Evolutionary conservation across 2,113 vertebrate species (phyloP).

Genomic region (Aspidoscelis tigris): DNA sequence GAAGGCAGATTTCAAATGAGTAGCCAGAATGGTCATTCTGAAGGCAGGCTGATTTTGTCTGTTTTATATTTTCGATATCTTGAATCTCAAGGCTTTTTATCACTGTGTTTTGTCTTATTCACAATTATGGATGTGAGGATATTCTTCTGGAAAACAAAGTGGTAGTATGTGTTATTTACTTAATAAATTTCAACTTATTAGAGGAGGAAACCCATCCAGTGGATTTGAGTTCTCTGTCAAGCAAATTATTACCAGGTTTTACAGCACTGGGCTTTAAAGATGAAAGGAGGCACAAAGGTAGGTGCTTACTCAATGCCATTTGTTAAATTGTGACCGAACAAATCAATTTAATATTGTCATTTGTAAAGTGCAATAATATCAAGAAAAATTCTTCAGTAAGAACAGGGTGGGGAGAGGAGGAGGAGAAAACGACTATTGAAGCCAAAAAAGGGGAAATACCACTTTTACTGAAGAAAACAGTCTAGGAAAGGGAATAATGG

Average conservation of each 20-base stretch:
- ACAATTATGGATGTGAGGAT: neutral
- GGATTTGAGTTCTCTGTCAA: constrained; percentile 93
- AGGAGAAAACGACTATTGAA: too few species aligned
- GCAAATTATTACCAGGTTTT: constrained; percentile 92
- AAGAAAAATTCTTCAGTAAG: neutral
- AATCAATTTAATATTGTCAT: neutral
- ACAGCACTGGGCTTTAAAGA: constrained; percentile 96
- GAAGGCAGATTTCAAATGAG: neutral
- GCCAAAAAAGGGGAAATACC: too few species aligned
- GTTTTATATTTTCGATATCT: neutral
- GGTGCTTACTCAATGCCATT: constrained; percentile 2
- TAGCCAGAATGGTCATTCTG: too few species aligned
- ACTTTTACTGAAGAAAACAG: too few species aligned
- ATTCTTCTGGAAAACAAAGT: neutral
- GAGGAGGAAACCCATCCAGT: constrained; percentile 94
- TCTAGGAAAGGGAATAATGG: too few species aligned
- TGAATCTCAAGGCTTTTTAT: neutral
- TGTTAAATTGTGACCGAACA: neutral
- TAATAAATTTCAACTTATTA: constrained; percentile 60
- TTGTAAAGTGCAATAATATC: neutral
- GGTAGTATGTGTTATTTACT: neutral
- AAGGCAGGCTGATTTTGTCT: too few species aligned
- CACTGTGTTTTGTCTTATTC: neutral
- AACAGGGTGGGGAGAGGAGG: too few species aligned
- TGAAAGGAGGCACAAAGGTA: constrained; percentile 93